Base-by-base conservation (phyloP, 2,888 invertebrate species). In the Habroteleia sp. region DNA sequence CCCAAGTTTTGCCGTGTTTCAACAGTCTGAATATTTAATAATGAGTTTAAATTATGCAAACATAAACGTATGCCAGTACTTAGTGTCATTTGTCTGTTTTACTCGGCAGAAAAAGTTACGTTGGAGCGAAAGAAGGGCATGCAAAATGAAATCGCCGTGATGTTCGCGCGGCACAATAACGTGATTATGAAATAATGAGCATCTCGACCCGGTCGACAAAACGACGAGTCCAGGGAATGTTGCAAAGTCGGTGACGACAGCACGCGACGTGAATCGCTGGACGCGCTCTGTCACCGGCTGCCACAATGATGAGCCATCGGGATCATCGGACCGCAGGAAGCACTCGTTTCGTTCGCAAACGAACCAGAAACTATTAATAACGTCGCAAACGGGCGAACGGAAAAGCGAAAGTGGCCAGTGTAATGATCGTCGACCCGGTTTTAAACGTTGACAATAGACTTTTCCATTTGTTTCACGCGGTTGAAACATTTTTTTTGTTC, bases 291-390 rank as follows among this genome's bases (percentile, higher is more conserved):
- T 50, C 62, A 37, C 66, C 54, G 54, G 37, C 1, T 44, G 79
- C 78, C 82, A 78, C 82, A 79, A 79, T 79, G 76, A 75, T 73
- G 78, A 80, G 83, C 77, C 83, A 84, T 84, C 72, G 85, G 79
- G 85, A 81, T 78, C 83, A 84, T 79, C 81, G 80, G 81, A 83
- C 77, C 83, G 78, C 81, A 84, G 85, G 83, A 84, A 85, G 84
- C 83, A 82, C 84, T 83, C 82, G 81, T 82, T 86, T 83, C 81
- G 82, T 77, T 80, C 75, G 78, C 80, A 83, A 86, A 81, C 83
- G 81, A 83, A 85, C 84, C 84, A 84, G 83, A 85, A 85, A 86
- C 83, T 81, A 85, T 84, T 84, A 82, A 85, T 85, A 85, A 85
- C 80, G 80, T 77, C 63, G 78, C 79, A 71, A 78, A 79, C 79